Evolutionary conservation across 2,113 vertebrate genomes (phyloP).

Genomic region (Tyrannus savana): DNA sequence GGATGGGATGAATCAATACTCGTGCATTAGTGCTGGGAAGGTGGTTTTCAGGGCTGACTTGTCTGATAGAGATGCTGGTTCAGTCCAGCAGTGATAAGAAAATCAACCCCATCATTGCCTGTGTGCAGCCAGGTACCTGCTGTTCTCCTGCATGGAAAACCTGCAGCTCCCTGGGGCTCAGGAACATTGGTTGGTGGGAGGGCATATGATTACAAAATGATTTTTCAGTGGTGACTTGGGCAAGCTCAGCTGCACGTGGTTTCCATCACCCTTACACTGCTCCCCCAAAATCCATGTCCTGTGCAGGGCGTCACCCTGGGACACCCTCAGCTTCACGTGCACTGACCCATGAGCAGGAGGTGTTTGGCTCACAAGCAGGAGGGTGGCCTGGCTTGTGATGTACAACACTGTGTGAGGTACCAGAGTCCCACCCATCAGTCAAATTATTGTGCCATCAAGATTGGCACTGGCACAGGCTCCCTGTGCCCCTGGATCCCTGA

Average conservation of each 20-base stretch:
- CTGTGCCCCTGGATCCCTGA: not conserved
- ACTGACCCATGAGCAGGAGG: accelerated
- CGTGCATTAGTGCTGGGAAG: not conserved
- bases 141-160: not conserved
- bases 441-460: accelerated
- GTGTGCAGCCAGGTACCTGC: not conserved
- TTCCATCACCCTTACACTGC: not conserved
- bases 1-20: not conserved
- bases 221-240: not conserved
- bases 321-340: accelerated
- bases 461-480: not conserved
- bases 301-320: not conserved
- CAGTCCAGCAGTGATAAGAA: not conserved
- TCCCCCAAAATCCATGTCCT: not conserved
- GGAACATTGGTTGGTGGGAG: not conserved
- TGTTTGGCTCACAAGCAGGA: not conserved
- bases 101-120: not conserved
- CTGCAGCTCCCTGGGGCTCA: not conserved
- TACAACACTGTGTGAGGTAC: not conserved
- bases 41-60: not conserved
- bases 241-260: accelerated
- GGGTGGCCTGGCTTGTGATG: not conserved
- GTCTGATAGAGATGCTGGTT: not conserved
- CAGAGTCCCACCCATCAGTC: accelerated
- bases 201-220: accelerated